Base-by-base conservation (phyloP, 2,888 invertebrate species). In the Mantis religiosa region DNA sequence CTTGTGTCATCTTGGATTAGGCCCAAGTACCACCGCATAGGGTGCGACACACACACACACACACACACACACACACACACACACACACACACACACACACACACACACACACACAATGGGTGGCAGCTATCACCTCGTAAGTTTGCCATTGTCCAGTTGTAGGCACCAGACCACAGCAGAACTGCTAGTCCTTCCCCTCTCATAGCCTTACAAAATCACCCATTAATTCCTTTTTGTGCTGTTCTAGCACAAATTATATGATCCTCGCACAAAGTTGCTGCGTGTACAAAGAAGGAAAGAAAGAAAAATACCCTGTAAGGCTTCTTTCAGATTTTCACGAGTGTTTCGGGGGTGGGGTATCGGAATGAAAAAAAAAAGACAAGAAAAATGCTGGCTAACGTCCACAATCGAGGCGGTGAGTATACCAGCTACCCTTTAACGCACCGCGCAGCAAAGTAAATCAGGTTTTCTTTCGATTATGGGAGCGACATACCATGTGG, bases 191-290 rank as follows among this genome's bases (percentile, higher is more conserved):
- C 34, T 47, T 54, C 71, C 88, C 28, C 83, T 25, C 83, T 30
- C 41, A 27, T 83, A n/a, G 30, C 86, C 89, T 83, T 71, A 83
- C 86, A 87, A 83, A 87, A 89, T 87, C 87, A 83, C 47, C 88
- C 89, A 89, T 88, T 89, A 89, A 89, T 87, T 89, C 89, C 85
- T 86, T 86, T 85, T 87, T 89, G 87, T 89, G 89, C 89, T 89
- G 87, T 87, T 88, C 41, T 89, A 82, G 89, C 89, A 88, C 82
- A 87, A 89, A 89, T 89, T 89, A 89, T 87, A 89, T 84, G 88
- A 83, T 28, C 27, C 85, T 87, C n/a, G 82, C 54, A 87, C 84
- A 85, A 89, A 83, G 83, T 83, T 27, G 28, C 88, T 15, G 83
- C 25, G 82, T 81, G 81, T 87, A 87, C 86, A 86, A 84, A 88